Evolutionary conservation across 37 sponge, comb jelly and placozoan genomes (phyloP), one percentile per base, ranked within the genome.

Genomic region (Ianthella basta): DNA sequence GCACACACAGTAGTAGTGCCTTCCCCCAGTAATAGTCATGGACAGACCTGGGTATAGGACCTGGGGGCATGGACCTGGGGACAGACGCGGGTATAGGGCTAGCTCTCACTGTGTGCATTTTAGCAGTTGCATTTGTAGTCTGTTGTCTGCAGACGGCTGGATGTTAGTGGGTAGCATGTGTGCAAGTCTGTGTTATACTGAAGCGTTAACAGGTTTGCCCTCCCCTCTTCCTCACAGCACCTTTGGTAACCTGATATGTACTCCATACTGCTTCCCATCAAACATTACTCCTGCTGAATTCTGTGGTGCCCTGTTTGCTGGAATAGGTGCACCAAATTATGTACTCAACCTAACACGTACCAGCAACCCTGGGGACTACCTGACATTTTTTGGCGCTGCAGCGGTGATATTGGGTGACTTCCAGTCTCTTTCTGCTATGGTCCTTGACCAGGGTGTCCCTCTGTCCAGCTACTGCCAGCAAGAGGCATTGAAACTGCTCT

Each of bases 401-500:
- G 53, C 23, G 24, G n/a, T 0, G 23, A 50, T 75, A n/a, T 4
- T 75, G 16, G 21, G 53, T 1, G 53, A 50, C 21, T 53, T 75
- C 54, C 23, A 50, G 41, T 4, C 25, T 10, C 24, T 40, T 2
- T 32, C 38, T 3, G 37, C 37, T 1, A 39, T 10, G 1, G 44
- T 14, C 20, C 24, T 75, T 4, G 50, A 44, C 50, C 50, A 44
- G 50, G 50, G 50, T 44, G 50, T 44, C 8, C 23, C 78, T 53
- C 16, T 75, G 1, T 21, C 78, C 21, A 24, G 54, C 25, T 40
- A 39, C 53, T 92, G 92, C 72, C 1, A 81, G 8, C 24, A 72
- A 1, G 18, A 18, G 0, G 89, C 88, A 13, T 29, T 82, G 33
- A 87, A 86, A 12, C 86, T 93, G 34, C 72, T 93, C n/a, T 93